Base-by-base conservation (phyloP, 1,140 invertebrate species). In the Bradynema listronoti region DNA sequence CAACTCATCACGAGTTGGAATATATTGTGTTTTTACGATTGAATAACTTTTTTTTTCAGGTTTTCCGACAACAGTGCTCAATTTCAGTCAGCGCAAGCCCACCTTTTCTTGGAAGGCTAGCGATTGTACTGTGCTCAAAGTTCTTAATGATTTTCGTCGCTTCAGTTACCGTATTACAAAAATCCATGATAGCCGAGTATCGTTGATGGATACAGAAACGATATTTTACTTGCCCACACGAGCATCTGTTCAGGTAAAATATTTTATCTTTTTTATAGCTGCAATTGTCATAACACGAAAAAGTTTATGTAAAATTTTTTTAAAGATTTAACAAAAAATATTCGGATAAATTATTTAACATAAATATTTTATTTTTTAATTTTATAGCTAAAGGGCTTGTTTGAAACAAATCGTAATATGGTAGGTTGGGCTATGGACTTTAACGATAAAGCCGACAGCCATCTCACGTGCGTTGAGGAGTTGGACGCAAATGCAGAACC, bases 341-440 rank as follows among this genome's bases (percentile, higher is more conserved):
- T 39, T 14, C 36, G 14, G 36, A n/a, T n/a, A n/a, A n/a, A n/a
- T n/a, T n/a, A n/a, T n/a, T n/a, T n/a, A n/a, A n/a, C n/a, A n/a
- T n/a, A n/a, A n/a, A n/a, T n/a, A n/a, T n/a, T n/a, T n/a, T n/a
- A n/a, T n/a, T n/a, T n/a, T 14, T 25, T 57, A n/a, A 6, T 24
- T 22, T 64, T 60, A 2, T 14, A 60, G 58, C 16, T 63, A 25
- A 39, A 42, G 6, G 14, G 24, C 16, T 24, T 63, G n/a, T 27
- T 63, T 11, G 58, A 61, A 42, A 58, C 32, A 27, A 63, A 63
- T 33, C 46, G 62, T 6, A 63, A 63, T 29, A 63, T 63, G 61
- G 14, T 63, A 14, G 61, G 42, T 11, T 63, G 61, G 61, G 63
- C 61, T 14, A 16, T 63, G 33, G 42, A 49, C 33, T 43, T 34